Evolutionary conservation across 2,888 invertebrate species (phyloP).

Genomic region (Arge pagana): DNA sequence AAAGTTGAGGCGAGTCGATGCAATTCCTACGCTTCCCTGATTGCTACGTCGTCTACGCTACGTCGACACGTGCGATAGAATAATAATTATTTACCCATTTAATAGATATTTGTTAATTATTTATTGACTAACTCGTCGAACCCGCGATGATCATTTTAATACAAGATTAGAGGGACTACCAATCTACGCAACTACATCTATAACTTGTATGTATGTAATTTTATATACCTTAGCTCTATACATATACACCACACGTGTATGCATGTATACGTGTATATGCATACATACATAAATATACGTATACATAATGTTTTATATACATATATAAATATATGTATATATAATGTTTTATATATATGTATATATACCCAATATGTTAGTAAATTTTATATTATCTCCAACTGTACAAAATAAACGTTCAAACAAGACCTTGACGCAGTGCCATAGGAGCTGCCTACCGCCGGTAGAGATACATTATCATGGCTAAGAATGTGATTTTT

Average conservation of each 20-base stretch:
- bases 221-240: conserved; percentile 24
- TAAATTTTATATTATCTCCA: conserved; percentile 20
- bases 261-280: conserved; percentile 3
- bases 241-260: conserved; percentile 28
- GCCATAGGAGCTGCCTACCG: conserved; percentile 8
- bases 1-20: conserved; percentile 46
- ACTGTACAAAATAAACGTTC: conserved; percentile 23
- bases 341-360: neutral
- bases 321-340: conserved; percentile 7
- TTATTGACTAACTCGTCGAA: conserved; percentile 46
- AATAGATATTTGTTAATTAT: conserved; percentile 32
- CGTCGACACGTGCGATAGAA: conserved; percentile 39
- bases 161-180: conserved; percentile 48
- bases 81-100: conserved; percentile 30
- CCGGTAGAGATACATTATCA: neutral
- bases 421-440: conserved; percentile 12
- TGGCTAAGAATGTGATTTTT: too few relatives aligned
- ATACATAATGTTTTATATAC: neutral
- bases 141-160: conserved; percentile 44
- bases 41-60: conserved; percentile 43
- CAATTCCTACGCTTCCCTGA: conserved; percentile 52
- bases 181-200: conserved; percentile 19
- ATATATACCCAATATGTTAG: conserved; percentile 17
- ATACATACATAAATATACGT: neutral
- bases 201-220: conserved; percentile 17